Percentiles rank a stretch among this genome's conserved stretches.
Conservation (phyloP, 2,113 vertebrate genomes). For the Protomyctophum bolini region DNA sequence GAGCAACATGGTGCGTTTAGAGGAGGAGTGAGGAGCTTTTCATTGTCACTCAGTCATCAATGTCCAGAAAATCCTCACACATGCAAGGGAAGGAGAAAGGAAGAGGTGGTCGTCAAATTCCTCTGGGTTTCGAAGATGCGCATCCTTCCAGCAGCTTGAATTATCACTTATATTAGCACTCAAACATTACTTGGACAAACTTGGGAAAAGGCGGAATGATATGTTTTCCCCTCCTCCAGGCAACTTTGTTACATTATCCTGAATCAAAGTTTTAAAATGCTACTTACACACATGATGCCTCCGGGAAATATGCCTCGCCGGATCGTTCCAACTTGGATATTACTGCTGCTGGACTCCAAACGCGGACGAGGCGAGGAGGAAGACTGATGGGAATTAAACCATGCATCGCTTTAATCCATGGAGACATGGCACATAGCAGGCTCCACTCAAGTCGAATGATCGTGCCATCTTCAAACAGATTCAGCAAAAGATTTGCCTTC, state of each 20-base stretch:
- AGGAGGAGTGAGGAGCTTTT: slow-evolving; percentile 24
- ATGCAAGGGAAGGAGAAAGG: slow-evolving; percentile 6
- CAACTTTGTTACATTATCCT: slow-evolving; percentile 3
- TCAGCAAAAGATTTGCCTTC: slow-evolving; percentile 85
- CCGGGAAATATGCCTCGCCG: slow-evolving; percentile 29
- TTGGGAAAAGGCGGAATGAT: slow-evolving; percentile 23
- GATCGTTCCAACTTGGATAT: slow-evolving; percentile 42
- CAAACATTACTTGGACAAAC: slow-evolving; percentile 28
- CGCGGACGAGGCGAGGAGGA: slow-evolving; percentile 47
- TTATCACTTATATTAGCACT: slow-evolving; percentile 9
- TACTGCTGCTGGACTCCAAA: slow-evolving; percentile 33
- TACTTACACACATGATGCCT: slow-evolving; percentile 47
- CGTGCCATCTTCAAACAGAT: slow-evolving; percentile 81
- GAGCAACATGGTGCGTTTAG: slow-evolving; percentile 26
- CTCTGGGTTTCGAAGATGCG: slow-evolving; percentile 14
- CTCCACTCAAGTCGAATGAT: slow-evolving; percentile 76
- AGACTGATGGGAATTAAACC: slow-evolving; percentile 65
- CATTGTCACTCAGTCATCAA: not conserved
- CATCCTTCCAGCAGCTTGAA: not conserved
- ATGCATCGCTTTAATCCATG: slow-evolving; percentile 83
- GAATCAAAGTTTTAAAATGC: slow-evolving; percentile 37
- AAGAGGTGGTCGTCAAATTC: slow-evolving; percentile 9
- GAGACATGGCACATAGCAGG: slow-evolving; percentile 89
- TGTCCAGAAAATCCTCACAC: not conserved
- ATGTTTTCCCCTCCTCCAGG: not conserved